Percentiles rank a stretch among this genome's conserved stretches.
phyloP scores from a whole-genome alignment of 2,797 vertebrate genomes.

The Carapus acus region DNA sequence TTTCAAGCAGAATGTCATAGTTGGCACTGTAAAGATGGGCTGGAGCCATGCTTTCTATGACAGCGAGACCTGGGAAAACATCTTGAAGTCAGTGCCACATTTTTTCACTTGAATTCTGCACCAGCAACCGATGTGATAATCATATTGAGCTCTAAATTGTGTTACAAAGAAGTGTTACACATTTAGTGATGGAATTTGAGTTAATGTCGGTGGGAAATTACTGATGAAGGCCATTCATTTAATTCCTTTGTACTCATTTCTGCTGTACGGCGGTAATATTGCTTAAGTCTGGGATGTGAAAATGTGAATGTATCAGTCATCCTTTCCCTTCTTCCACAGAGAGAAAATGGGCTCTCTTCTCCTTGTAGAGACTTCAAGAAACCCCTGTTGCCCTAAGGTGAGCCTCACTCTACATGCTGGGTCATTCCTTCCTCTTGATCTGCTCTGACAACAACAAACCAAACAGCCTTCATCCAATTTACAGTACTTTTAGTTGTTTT shows the following conservation, averaged over 20 bases:
- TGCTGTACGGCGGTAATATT: too few species aligned
- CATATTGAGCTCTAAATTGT: too few species aligned
- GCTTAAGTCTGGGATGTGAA: constrained; percentile 1
- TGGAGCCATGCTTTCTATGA: constrained; percentile 97
- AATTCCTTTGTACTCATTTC: too few species aligned
- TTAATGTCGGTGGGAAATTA: too few species aligned
- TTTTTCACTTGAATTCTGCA: constrained; percentile 1
- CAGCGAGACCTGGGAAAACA: constrained; percentile 90
- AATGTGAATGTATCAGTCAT: constrained; percentile 7
- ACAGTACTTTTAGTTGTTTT: too few species aligned
- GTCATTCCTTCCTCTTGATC: constrained; percentile 20
- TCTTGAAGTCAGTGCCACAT: constrained; percentile 85
- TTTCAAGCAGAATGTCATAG: constrained; percentile 94
- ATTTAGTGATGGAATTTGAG: too few species aligned
- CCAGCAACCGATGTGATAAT: too few species aligned
- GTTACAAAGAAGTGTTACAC: too few species aligned
- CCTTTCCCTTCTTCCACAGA: constrained; percentile 66
- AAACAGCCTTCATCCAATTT: background rate
- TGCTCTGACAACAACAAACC: constrained; percentile 3
- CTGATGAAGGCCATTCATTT: too few species aligned
- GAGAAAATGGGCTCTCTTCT: constrained; percentile 92
- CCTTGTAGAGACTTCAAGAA: constrained; percentile 91
- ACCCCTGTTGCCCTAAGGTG: constrained; percentile 89
- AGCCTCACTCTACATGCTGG: constrained; percentile 46
- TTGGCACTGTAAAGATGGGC: constrained; percentile 96